Evolutionary conservation across 2,888 invertebrate genomes (phyloP).

Genomic region (Noctuana brunneofusca): DNA sequence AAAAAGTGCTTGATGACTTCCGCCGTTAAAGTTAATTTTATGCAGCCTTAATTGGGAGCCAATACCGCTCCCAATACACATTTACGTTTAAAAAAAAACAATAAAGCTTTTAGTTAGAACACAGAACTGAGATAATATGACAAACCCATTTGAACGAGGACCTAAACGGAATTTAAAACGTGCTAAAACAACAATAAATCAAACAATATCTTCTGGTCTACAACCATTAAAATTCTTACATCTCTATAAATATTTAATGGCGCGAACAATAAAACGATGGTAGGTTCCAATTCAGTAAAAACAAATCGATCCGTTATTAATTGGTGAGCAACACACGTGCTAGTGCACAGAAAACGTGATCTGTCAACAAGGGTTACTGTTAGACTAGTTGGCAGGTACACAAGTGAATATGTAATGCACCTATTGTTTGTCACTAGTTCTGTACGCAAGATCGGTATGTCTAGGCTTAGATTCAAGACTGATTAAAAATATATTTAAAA

Average conservation of each 20-base stretch:
- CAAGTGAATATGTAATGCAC: not conserved
- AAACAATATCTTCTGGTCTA: constrained; percentile 11
- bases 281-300: constrained; percentile 14
- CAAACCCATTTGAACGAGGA: not conserved
- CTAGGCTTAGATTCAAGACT: too few relatives aligned
- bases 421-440: not conserved
- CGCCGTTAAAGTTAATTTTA: not conserved
- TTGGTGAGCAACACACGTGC: constrained; percentile 36
- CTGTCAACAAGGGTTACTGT: constrained; percentile 18
- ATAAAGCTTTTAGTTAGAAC: not conserved
- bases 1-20: not conserved
- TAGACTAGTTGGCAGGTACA: constrained; percentile 5
- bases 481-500: too few relatives aligned
- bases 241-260: constrained; percentile 28
- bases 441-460: too few relatives aligned
- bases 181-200: constrained; percentile 26
- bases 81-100: not conserved
- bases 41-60: not conserved
- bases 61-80: not conserved
- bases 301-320: constrained; percentile 36
- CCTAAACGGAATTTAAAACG: constrained; percentile 2
- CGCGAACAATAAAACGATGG: constrained; percentile 19
- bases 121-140: not conserved
- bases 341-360: constrained; percentile 25
- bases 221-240: constrained; percentile 28